Evolutionary conservation across 1,140 invertebrate genomes (phyloP).

Genomic region (Apis laboriosa): DNA sequence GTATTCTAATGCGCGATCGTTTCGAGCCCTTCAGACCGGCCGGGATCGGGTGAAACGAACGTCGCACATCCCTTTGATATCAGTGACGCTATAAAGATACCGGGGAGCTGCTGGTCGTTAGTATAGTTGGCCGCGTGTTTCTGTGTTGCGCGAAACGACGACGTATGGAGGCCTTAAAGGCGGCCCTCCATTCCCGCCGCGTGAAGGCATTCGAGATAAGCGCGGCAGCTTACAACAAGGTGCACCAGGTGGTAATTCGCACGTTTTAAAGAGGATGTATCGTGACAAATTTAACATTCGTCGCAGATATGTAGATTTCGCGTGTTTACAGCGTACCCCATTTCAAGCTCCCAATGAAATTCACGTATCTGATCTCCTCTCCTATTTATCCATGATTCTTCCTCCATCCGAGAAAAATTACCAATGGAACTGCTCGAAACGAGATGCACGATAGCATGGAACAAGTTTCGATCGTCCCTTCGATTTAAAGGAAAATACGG

Average conservation of each 20-base stretch:
- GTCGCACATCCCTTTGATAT: conserved; percentile 41
- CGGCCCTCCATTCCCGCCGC: conserved; percentile 7
- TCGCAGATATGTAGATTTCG: neutral
- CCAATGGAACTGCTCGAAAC: fast-evolving
- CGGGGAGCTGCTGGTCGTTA: conserved; percentile 15
- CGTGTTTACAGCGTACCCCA: neutral
- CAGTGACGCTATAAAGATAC: conserved; percentile 48
- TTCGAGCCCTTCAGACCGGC: conserved; percentile 48
- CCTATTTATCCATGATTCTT: neutral
- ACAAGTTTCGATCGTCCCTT: neutral
- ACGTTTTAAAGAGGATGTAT: conserved; percentile 40
- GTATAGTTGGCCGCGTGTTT: neutral
- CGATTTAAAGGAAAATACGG: neutral
- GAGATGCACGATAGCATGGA: neutral
- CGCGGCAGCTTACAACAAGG: conserved; percentile 34
- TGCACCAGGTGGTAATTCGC: conserved; percentile 39
- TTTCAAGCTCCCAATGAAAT: neutral
- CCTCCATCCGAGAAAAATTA: neutral
- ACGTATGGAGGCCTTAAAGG: neutral
- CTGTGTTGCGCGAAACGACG: neutral
- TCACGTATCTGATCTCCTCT: fast-evolving
- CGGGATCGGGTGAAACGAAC: conserved; percentile 32
- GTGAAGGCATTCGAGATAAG: conserved; percentile 26
- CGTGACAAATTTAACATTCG: conserved; percentile 33
- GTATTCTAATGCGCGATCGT: conserved; percentile 63